Base-by-base conservation (phyloP, 2,888 invertebrate genomes). In the Microplitis deprimator region DNA sequence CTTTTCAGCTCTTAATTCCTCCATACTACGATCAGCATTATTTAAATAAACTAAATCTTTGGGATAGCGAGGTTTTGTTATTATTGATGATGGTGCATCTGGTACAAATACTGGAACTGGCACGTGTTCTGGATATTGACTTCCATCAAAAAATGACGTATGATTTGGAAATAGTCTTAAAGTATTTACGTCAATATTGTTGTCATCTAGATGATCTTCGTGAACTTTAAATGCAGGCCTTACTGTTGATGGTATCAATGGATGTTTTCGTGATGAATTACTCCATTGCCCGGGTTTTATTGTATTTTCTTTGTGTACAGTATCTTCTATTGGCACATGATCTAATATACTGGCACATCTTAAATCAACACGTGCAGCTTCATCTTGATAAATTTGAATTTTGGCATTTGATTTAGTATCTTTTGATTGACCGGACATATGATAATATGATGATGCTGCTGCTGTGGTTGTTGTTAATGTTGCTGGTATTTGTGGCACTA, bases 211-310 rank as follows among this genome's bases (percentile, higher is more conserved):
- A 82, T 91, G 91, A 87, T 94, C 94, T 91, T 93, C 93, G 83
- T 93, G 94, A 77, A 93, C 94, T 89, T 90, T 90, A 84, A 92
- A 92, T 38, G 90, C 85, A 5, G 91, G 87, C 78, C 88, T 88
- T 5, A 86, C 77, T 16, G 80, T 81, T 17, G 88, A 82, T 76
- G 88, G 81, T 72, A 89, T 84, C 39, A 88, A 81, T 68, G 86
- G 87, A 80, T 89, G 88, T 82, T 89, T 90, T 77, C 88, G 87
- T 17, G 87, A 84, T 5, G 90, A 89, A 78, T 90, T 92, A 72
- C 91, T 93, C 96, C 95, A 96, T 4, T 93, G 92, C 1, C 94
- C 94, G 1, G 95, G 92, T 85, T 94, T 93, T 80, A 93, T 91
- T 1, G 92, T 90, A 88, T 96, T 96, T 88, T 96, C 96, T 86